Evolutionary conservation across 2,888 invertebrate genomes (phyloP).

Genomic region (Limnephilus marmoratus): DNA sequence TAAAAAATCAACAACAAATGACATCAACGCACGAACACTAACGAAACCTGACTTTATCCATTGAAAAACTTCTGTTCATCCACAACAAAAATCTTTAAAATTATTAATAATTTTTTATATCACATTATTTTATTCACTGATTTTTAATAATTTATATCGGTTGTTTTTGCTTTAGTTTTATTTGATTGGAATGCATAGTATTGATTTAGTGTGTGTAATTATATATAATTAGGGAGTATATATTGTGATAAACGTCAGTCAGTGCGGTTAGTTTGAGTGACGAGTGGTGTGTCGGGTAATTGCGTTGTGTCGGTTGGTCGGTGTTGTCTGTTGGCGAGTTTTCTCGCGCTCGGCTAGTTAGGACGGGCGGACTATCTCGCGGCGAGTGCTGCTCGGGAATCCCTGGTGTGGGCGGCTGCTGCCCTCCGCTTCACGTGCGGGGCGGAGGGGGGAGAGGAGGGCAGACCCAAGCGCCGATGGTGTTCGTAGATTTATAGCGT

Average conservation of each 20-base stretch:
- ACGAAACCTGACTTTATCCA: conserved; percentile 48
- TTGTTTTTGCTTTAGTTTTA: not conserved
- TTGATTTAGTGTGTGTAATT: not conserved
- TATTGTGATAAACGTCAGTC: conserved; percentile 20
- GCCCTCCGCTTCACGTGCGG: not conserved
- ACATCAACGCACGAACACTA: conserved; percentile 62
- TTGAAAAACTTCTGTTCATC: not conserved
- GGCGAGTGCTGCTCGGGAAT: conserved; percentile 48
- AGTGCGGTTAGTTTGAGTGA: not conserved
- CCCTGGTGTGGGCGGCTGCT: conserved; percentile 35
- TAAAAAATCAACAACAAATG: conserved; percentile 17
- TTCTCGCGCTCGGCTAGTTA: conserved; percentile 40
- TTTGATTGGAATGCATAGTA: not conserved
- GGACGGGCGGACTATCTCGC: conserved; percentile 45
- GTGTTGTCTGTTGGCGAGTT: not conserved
- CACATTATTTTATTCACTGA: conserved; percentile 12
- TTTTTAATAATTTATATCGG: not conserved
- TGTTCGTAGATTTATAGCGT: not conserved
- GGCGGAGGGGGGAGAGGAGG: conserved; percentile 23
- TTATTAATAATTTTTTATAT: not conserved
- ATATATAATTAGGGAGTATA: not conserved
- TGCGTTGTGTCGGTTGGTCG: not conserved
- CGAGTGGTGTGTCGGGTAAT: not conserved
- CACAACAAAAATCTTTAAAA: not conserved
- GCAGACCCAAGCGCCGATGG: conserved; percentile 50